phyloP scores from a whole-genome alignment of 2,888 invertebrate genomes.

The Drosophila mayaguana region DNA sequence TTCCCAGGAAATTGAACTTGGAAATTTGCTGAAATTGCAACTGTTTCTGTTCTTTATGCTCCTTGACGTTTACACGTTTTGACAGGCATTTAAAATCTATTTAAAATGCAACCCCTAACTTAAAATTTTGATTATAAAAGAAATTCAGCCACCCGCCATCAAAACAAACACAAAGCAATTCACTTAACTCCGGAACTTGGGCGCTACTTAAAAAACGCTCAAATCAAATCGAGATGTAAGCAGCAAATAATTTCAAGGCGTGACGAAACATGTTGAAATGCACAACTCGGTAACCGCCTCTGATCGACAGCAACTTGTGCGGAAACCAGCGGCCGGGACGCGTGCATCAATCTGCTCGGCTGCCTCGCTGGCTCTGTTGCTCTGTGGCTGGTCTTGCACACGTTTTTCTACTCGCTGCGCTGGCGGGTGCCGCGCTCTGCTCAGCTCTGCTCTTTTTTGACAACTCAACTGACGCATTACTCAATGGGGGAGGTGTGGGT shows the following conservation, averaged over 20 bases:
- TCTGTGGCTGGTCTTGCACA: conserved; percentile 24
- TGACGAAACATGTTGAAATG: conserved; percentile 74
- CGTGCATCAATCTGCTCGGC: conserved; percentile 20
- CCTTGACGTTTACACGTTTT: conserved; percentile 52
- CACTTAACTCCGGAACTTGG: conserved; percentile 46
- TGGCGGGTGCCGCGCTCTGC: conserved; percentile 29
- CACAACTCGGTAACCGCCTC: conserved; percentile 44
- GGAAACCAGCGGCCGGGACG: conserved; percentile 58
- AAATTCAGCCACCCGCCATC: conserved; percentile 1
- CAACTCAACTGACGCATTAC: conserved; percentile 75
- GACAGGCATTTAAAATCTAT: conserved; percentile 65
- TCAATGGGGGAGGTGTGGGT: conserved; percentile 33
- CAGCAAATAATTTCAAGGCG: conserved; percentile 66
- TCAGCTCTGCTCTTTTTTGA: conserved; percentile 38
- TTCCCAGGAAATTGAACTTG: not conserved
- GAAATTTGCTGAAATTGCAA: conserved; percentile 28
- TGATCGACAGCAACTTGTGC: conserved; percentile 79
- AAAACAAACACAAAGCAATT: conserved; percentile 27
- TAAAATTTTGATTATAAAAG: conserved; percentile 13
- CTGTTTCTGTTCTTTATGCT: conserved; percentile 34
- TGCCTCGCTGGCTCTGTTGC: conserved; percentile 3
- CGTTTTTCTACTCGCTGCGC: conserved; percentile 58
- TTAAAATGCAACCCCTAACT: conserved; percentile 29
- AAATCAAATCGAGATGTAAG: conserved; percentile 47
- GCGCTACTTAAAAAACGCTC: conserved; percentile 49